Evolutionary conservation across 2,888 invertebrate species (phyloP), one percentile per base, ranked within the genome.

Genomic region (Ceraclea dissimilis): DNA sequence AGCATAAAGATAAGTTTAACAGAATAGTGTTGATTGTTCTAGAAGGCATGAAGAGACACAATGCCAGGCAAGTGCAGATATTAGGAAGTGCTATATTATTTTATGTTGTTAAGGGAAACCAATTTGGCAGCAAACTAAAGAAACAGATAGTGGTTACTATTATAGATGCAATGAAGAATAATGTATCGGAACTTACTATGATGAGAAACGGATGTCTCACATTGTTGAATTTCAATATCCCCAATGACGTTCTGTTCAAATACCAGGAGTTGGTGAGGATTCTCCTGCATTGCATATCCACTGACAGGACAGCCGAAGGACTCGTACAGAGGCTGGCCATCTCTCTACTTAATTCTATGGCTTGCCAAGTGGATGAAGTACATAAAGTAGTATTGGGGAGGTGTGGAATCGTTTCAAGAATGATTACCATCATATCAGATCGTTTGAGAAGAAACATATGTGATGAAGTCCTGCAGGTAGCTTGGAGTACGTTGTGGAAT

Each of bases 401-500:
- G 71, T 77, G 92, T 54, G 94, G 94, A 57, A 94, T 93, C 48
- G 89, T 91, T 66, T 79, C 80, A 71, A 86, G 84, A 73, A 95
- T 98, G 93, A 73, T 97, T 66, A 83, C 84, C 65, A 79, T 97
- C 64, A 95, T 98, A 60, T 81, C 85, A 54, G 86, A 90, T 67
- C 84, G 94, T 51, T 76, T 94, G 58, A 81, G 83, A 57, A 79
- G 85, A 34, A 81, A 81, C 56, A 75, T 88, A 43, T 95, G 93
- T 69, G 97, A 98, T 71, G 97, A 98, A 71, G 93, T 96, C 17
- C 81, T 98, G 75, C 96, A 97, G 75, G 93, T 95, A 16, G 93
- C 96, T 2, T 98, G 98, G 98, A 95, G 95, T 57, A 94, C 95
- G n/a, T 90, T 98, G 90, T 98, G 97, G 97, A 98, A 97, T 74